These are phyloP conservation scores for Notocelia uddmanniana DNA, from an alignment of 2,888 invertebrate species.

Conservation along the genomic window DNA sequence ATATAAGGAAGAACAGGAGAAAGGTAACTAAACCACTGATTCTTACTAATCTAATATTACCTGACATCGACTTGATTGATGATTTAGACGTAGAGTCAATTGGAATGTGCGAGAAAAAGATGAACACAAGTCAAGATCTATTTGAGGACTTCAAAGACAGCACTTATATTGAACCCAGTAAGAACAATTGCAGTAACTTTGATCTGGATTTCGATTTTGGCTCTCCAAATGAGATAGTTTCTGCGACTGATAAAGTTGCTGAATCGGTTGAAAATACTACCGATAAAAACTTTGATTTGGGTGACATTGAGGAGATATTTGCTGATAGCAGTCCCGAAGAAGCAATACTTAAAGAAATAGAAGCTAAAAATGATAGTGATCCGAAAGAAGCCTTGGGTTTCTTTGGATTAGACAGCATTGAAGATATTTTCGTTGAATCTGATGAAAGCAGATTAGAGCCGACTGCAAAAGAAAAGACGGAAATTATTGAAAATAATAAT, in stretches of 20 bases:
- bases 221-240: constrained; percentile 48
- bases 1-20: constrained; percentile 53
- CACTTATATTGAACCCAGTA: constrained; percentile 43
- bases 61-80: constrained; percentile 70
- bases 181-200: constrained; percentile 57
- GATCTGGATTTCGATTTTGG: constrained; percentile 65
- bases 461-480: constrained; percentile 20
- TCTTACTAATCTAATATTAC: constrained; percentile 61
- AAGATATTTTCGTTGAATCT: constrained; percentile 78
- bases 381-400: constrained; percentile 65
- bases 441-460: constrained; percentile 56
- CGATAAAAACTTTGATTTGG: constrained; percentile 74
- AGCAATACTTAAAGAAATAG: constrained; percentile 49
- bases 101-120: constrained; percentile 56
- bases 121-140: constrained; percentile 45
- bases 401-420: constrained; percentile 79
- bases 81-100: constrained; percentile 64
- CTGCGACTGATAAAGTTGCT: constrained; percentile 46
- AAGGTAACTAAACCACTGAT: constrained; percentile 53
- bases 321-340: constrained; percentile 67
- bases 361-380: constrained; percentile 52
- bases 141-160: constrained; percentile 29
- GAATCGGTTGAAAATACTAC: constrained; percentile 47
- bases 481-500: constrained; percentile 26
- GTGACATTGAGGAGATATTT: constrained; percentile 74